Evolutionary conservation across 2,888 invertebrate genomes (phyloP), one percentile per base, ranked within the genome.

Genomic region (Apamea monoglypha): DNA sequence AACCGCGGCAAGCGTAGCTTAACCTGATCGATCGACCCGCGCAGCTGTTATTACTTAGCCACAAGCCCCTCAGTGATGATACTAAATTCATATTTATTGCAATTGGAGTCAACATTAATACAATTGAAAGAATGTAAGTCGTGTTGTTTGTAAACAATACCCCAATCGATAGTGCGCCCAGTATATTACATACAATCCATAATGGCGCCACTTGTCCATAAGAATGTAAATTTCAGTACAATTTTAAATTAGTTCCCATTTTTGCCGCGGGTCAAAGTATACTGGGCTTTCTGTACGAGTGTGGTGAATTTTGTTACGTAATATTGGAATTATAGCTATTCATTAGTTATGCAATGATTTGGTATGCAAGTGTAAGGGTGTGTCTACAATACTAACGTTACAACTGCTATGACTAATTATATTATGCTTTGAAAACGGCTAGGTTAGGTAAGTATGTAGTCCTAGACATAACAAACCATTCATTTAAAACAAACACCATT

Each of bases 231-330:
- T 36, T 53, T 64, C 56, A 74, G 16, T 56, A 75, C 36, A 29
- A 66, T 40, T 36, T 82, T 5, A 14, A 25, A 18, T 10, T 50
- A 80, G 32, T 59, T 32, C 18, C 18, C 21, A 56, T 6, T 32
- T 75, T 76, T 75, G 56, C 56, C 56, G 76, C 56, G 47, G 21
- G 2, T 21, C 47, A 25, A 76, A 50, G 16, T 61, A 61, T 61
- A 16, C 29, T 80, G 12, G 67, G 6, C 32, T 2, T 32, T 59
- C 25, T 59, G 47, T 80, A 40, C 21, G 21, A 68, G 76, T 80
- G 79, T 83, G 36, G 64, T 56, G 77, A 76, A 83, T 83, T 76
- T 29, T 7, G 44, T 80, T 66, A 56, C 7, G 64, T n/a, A 59
- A 59, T 47, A 14, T 25, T 50, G 14, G 18, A 36, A 75, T 66